Conservation (phyloP, 2,113 vertebrate species). For the Chelonoidis abingdonii region DNA sequence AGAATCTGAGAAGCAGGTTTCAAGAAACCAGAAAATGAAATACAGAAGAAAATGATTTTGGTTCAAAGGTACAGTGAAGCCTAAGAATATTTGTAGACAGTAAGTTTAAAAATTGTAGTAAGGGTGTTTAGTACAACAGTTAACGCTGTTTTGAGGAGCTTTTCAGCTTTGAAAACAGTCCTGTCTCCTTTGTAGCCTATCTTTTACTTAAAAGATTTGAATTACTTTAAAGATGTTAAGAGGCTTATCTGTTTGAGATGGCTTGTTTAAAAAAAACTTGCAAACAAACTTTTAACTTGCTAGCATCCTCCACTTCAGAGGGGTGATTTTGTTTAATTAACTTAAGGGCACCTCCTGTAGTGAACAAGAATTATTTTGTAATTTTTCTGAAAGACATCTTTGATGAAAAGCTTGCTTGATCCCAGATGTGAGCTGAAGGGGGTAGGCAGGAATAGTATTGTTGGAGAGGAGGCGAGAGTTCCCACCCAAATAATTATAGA, state of each 20-base stretch:
- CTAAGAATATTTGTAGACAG: slow-evolving; percentile 76
- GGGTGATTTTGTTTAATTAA: slow-evolving; percentile 54
- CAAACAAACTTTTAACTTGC: slow-evolving; percentile 61
- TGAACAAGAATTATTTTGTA: slow-evolving; percentile 30
- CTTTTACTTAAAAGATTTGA: slow-evolving; percentile 46
- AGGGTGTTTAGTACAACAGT: slow-evolving; percentile 25
- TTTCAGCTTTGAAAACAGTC: slow-evolving; percentile 51
- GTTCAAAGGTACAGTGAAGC: slow-evolving; percentile 73
- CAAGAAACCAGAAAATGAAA: slow-evolving; percentile 75
- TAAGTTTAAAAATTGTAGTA: slow-evolving; percentile 74
- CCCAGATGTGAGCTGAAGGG: slow-evolving; percentile 32
- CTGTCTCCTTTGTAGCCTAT: slow-evolving; percentile 47
- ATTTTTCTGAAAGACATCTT: slow-evolving; percentile 36
- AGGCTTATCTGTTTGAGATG: slow-evolving; percentile 55
- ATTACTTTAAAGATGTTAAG: slow-evolving; percentile 46
- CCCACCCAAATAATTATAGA: slow-evolving; percentile 71
- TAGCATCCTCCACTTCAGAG: slow-evolving; percentile 26
- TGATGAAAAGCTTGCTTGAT: slow-evolving; percentile 47
- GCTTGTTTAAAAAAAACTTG: slow-evolving; percentile 58
- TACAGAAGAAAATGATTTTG: slow-evolving; percentile 76
- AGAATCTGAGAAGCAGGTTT: slow-evolving; percentile 72
- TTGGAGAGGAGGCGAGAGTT: slow-evolving; percentile 62
- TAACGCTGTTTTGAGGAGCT: slow-evolving; percentile 31
- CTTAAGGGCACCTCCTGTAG: not conserved
- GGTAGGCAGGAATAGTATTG: slow-evolving; percentile 54